Percentiles rank a stretch among this genome's conserved stretches.
These are phyloP conservation scores for Spondyliosoma cantharus DNA, from an alignment of 2,797 vertebrate genomes.

Conservation along the genomic window DNA sequence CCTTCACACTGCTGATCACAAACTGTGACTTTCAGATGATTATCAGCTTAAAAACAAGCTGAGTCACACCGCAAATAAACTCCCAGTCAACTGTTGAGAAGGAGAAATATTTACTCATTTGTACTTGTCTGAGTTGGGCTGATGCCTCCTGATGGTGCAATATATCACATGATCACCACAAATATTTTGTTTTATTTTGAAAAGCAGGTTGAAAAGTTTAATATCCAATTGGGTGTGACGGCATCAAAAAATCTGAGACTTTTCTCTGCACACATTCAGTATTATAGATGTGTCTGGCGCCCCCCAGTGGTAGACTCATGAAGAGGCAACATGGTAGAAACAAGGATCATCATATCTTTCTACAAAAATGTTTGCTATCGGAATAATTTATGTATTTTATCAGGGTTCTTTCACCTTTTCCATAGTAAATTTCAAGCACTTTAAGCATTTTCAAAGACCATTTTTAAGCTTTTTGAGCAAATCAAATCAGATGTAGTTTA, in stretches of 20 bases:
- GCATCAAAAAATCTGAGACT: neutral
- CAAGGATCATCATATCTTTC: neutral
- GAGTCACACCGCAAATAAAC: neutral
- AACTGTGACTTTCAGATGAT: conserved; percentile 7
- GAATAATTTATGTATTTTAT: neutral
- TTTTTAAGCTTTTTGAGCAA: too few species aligned
- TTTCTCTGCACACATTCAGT: accelerated
- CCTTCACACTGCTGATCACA: neutral
- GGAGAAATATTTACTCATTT: neutral
- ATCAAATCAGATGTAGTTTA: too few species aligned
- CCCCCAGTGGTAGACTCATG: conserved; percentile 6
- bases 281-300: neutral
- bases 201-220: neutral
- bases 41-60: neutral
- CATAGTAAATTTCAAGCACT: too few species aligned
- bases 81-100: neutral
- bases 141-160: neutral
- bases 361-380: neutral
- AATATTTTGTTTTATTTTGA: neutral
- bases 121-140: neutral
- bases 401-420: too few species aligned
- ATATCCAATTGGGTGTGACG: neutral
- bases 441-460: too few species aligned
- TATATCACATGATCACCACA: neutral
- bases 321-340: neutral